Conservation (phyloP, 2,797 vertebrate genomes). For the Takifugu ocellatus region DNA sequence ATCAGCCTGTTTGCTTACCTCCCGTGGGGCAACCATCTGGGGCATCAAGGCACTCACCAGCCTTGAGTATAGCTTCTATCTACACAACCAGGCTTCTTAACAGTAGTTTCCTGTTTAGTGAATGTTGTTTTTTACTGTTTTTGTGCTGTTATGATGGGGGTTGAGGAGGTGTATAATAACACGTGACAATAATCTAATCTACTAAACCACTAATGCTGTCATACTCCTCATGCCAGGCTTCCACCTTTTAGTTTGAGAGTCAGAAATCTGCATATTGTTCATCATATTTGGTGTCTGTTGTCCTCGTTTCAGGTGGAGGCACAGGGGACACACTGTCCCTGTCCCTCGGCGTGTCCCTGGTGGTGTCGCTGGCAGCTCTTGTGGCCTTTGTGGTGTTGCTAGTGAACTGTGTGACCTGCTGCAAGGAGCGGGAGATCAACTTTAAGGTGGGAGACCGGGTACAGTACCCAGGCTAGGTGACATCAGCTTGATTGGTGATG, state of each 20-base stretch:
- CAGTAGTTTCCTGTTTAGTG: too few species aligned
- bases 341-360: constrained; percentile 70
- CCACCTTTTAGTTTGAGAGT: constrained; percentile 1
- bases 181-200: too few species aligned
- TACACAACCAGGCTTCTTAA: too few species aligned
- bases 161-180: too few species aligned
- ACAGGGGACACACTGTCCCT: constrained; percentile 62
- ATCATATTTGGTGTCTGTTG: constrained; percentile 10
- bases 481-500: constrained; percentile 4
- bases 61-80: too few species aligned
- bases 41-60: too few species aligned
- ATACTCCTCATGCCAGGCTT: constrained; percentile 4
- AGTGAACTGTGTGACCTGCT: constrained; percentile 91
- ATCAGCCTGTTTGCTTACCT: too few species aligned
- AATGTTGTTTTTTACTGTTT: too few species aligned
- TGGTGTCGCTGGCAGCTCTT: constrained; percentile 81
- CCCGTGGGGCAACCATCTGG: too few species aligned
- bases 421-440: constrained; percentile 94
- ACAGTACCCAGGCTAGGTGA: constrained; percentile 7
- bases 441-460: constrained; percentile 85
- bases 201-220: constrained; percentile 8
- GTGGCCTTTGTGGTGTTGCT: constrained; percentile 81
- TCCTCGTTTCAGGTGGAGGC: constrained; percentile 60
- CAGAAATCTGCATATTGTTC: constrained; percentile 12
- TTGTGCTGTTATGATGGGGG: too few species aligned